Evolutionary conservation across 2,113 vertebrate genomes (phyloP).

Genomic region (Bagarius yarrelli): DNA sequence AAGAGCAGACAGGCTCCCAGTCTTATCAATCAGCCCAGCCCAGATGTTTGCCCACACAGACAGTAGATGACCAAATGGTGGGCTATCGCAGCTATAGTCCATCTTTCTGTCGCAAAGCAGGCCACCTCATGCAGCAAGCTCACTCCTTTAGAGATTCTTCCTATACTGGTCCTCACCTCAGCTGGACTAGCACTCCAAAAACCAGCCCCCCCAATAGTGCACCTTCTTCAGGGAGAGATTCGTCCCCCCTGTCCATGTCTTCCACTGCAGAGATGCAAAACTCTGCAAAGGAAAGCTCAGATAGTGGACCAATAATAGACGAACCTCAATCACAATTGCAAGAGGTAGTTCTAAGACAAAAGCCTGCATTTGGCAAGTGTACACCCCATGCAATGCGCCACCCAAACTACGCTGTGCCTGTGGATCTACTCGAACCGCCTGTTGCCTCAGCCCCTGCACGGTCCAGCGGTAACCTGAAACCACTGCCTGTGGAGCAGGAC

Average conservation of each 20-base stretch:
- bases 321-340: constrained; percentile 57
- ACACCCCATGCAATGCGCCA: constrained; percentile 66
- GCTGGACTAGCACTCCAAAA: constrained; percentile 55
- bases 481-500: constrained; percentile 75
- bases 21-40: constrained; percentile 40
- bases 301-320: constrained; percentile 3
- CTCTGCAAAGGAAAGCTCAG: constrained; percentile 7
- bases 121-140: constrained; percentile 79
- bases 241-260: constrained; percentile 28
- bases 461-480: constrained; percentile 71
- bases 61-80: constrained; percentile 72
- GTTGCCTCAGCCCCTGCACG: constrained; percentile 50
- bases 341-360: constrained; percentile 83
- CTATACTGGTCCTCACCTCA: constrained; percentile 71
- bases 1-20: constrained; percentile 46
- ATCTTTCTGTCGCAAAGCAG: constrained; percentile 79
- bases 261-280: constrained; percentile 21
- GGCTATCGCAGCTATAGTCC: constrained; percentile 87
- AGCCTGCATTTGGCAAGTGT: constrained; percentile 74
- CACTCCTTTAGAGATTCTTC: constrained; percentile 80
- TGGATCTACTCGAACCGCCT: constrained; percentile 64
- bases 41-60: constrained; percentile 68
- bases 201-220: constrained; percentile 52
- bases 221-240: constrained; percentile 46
- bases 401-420: constrained; percentile 69